Evolutionary conservation across 2,888 invertebrate species (phyloP).

Genomic region (Poecilobothrus nobilitatus): DNA sequence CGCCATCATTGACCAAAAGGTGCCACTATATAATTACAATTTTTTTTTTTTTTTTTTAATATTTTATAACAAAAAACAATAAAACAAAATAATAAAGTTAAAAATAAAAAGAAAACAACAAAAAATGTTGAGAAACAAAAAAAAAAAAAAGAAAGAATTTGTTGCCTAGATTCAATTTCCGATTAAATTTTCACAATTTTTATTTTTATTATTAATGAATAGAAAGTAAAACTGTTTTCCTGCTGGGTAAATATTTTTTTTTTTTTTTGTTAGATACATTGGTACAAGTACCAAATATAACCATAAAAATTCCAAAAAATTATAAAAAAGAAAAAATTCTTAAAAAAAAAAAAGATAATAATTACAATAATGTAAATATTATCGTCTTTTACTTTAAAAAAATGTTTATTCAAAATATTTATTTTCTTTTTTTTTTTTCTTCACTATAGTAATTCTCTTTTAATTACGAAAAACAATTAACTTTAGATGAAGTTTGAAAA

Average conservation of each 20-base stretch:
- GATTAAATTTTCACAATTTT: background rate
- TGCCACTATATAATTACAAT: background rate
- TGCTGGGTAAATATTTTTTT: background rate
- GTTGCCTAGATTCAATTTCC: background rate
- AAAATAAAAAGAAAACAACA: background rate
- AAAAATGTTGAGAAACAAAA: background rate
- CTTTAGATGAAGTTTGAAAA: too few relatives aligned
- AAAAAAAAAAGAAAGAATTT: background rate
- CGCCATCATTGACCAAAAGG: background rate
- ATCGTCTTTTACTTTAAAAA: too few relatives aligned
- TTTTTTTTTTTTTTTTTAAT: background rate
- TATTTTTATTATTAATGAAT: background rate
- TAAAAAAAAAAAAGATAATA: too few relatives aligned
- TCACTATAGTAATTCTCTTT: too few relatives aligned
- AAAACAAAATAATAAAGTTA: too few relatives aligned
- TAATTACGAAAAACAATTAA: too few relatives aligned
- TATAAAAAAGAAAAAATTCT: too few relatives aligned
- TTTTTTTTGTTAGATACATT: background rate
- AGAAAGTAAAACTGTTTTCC: slow-evolving; percentile 1
- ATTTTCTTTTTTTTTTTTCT: too few relatives aligned
- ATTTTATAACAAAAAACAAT: background rate
- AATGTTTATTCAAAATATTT: too few relatives aligned
- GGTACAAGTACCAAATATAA: too few relatives aligned
- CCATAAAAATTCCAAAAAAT: too few relatives aligned
- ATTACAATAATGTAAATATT: too few relatives aligned